Evolutionary conservation across 2,113 vertebrate genomes (phyloP).

Genomic region (Pristiophorus japonicus): DNA sequence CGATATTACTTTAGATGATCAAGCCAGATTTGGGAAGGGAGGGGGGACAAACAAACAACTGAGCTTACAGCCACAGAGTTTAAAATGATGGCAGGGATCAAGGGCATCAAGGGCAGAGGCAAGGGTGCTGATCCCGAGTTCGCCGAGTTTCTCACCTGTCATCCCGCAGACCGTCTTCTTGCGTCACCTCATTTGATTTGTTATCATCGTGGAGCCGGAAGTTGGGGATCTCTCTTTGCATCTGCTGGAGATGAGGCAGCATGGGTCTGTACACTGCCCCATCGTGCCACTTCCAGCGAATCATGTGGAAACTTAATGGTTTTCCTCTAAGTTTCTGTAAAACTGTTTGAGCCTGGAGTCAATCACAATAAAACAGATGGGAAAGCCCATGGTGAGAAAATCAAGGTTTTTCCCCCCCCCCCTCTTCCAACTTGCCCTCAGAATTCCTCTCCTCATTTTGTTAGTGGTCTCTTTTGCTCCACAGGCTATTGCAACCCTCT

Average conservation of each 20-base stretch:
- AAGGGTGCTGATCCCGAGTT: background rate
- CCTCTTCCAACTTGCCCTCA: background rate
- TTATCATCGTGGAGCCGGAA: constrained; percentile 51
- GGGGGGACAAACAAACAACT: background rate
- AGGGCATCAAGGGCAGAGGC: background rate
- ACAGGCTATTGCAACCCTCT: background rate
- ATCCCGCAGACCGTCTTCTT: constrained; percentile 39
- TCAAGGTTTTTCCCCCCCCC: background rate
- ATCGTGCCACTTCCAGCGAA: constrained; percentile 55
- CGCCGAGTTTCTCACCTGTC: constrained; percentile 39
- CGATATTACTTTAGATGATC: background rate
- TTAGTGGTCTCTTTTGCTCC: background rate
- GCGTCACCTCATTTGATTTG: background rate
- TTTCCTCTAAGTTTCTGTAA: constrained; percentile 60
- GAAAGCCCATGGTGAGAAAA: background rate
- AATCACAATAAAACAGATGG: background rate
- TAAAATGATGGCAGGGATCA: background rate
- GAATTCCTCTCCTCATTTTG: background rate
- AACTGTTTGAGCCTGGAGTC: constrained; percentile 54
- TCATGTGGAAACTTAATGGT: constrained; percentile 53
- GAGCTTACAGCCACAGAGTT: background rate
- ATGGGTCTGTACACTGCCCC: constrained; percentile 55
- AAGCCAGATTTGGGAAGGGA: background rate
- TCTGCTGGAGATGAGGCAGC: constrained; percentile 56
- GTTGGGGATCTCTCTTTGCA: constrained; percentile 58